These are phyloP conservation scores for Brachyptera risi DNA, from an alignment of 2,888 invertebrate genomes.

Conservation along the genomic window DNA sequence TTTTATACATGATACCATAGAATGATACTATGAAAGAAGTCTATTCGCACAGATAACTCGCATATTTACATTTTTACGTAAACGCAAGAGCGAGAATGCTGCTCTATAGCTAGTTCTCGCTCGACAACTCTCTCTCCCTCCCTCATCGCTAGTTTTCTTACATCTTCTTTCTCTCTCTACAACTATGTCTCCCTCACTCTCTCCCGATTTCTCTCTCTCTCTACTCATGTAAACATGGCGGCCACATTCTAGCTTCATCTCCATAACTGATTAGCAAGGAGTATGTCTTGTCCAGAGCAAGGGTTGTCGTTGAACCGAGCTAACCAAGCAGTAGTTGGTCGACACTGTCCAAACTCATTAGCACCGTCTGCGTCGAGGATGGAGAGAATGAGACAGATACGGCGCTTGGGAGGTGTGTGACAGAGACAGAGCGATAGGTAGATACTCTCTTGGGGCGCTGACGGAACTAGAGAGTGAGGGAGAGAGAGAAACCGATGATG, in stretches of 20 bases:
- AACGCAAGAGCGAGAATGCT: background rate
- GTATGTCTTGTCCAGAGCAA: background rate
- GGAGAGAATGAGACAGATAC: constrained; percentile 1
- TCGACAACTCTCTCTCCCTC: too few relatives aligned
- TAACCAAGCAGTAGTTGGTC: background rate
- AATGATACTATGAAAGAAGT: background rate
- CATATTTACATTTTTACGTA: background rate
- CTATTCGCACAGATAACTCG: background rate
- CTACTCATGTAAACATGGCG: too few relatives aligned
- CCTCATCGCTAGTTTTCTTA: too few relatives aligned
- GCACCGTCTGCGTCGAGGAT: background rate
- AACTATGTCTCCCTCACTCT: too few relatives aligned
- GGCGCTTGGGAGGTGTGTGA: constrained; percentile 8
- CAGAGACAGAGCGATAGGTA: constrained; percentile 23
- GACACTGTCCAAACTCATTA: background rate
- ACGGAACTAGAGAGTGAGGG: constrained; percentile 9
- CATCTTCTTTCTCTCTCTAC: too few relatives aligned
- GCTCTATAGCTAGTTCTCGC: too few relatives aligned
- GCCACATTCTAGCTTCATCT: background rate
- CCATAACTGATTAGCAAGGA: constrained; percentile 1
- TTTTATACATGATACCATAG: background rate
- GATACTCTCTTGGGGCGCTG: constrained; percentile 23
- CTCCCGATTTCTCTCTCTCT: too few relatives aligned
- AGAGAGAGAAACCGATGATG: constrained; percentile 3
- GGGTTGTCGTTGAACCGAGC: background rate